Percentiles rank a stretch among this genome's conserved stretches.
Evolutionary conservation across 2,888 invertebrate species (phyloP).

Genomic region (Lasioglossum zephyrum): DNA sequence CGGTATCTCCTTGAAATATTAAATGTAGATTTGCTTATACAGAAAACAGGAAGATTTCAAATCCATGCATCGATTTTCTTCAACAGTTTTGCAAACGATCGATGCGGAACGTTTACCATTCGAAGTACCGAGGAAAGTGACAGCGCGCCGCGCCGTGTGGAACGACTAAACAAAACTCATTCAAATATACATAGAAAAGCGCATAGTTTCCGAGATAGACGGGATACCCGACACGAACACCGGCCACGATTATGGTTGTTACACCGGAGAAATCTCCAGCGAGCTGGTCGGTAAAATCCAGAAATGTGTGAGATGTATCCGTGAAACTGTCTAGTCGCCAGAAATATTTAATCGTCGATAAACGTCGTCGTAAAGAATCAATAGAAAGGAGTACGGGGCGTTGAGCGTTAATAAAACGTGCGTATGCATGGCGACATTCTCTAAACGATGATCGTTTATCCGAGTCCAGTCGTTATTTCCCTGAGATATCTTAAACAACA

Average conservation of each 20-base stretch:
- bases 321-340: slow-evolving; percentile 25
- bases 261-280: not conserved
- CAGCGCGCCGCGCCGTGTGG: not conserved
- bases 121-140: not conserved
- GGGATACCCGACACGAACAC: slow-evolving; percentile 14
- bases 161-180: slow-evolving; percentile 3
- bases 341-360: slow-evolving; percentile 52
- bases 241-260: not conserved
- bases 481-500: slow-evolving; percentile 27
- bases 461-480: slow-evolving; percentile 14
- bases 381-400: slow-evolving; percentile 40
- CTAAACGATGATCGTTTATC: slow-evolving; percentile 15
- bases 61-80: not conserved
- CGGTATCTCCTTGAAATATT: not conserved
- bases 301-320: slow-evolving; percentile 11
- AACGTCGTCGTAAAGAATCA: slow-evolving; percentile 51
- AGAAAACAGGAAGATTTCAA: not conserved
- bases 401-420: slow-evolving; percentile 49
- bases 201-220: slow-evolving; percentile 1
- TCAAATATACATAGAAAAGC: not conserved
- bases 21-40: not conserved
- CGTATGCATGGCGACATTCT: slow-evolving; percentile 25
- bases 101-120: not conserved
- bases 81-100: not conserved
- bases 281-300: not conserved